Conservation (phyloP, 2,888 invertebrate genomes). For the Dione juno region DNA sequence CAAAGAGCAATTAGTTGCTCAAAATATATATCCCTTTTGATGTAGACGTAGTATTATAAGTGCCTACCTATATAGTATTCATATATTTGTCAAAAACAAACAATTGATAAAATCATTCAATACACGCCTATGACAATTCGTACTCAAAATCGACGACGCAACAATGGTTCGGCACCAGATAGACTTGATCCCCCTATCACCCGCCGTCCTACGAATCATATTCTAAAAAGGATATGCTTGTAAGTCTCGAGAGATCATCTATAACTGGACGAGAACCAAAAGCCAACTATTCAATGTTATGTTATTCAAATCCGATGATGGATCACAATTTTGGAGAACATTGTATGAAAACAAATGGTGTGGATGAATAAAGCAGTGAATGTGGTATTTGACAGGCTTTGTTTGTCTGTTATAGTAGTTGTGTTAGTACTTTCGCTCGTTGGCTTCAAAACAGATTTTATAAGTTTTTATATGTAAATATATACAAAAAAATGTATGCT, state of each 20-base stretch:
- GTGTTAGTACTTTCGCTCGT: slow-evolving; percentile 17
- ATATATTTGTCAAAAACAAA: slow-evolving; percentile 61
- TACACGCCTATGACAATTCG: slow-evolving; percentile 76
- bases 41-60: neutral
- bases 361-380: slow-evolving; percentile 50
- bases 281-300: slow-evolving; percentile 75
- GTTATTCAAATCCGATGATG: slow-evolving; percentile 76
- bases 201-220: slow-evolving; percentile 39
- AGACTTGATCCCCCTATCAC: slow-evolving; percentile 55
- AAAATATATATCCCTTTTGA: neutral
- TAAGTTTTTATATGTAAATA: neutral
- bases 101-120: slow-evolving; percentile 76
- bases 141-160: slow-evolving; percentile 73
- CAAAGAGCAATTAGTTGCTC: neutral
- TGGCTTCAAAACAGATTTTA: slow-evolving; percentile 16
- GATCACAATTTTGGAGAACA: slow-evolving; percentile 78
- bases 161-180: slow-evolving; percentile 67
- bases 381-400: slow-evolving; percentile 45
- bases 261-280: slow-evolving; percentile 60
- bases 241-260: slow-evolving; percentile 54
- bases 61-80: neutral
- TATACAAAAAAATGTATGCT: neutral
- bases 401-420: slow-evolving; percentile 35
- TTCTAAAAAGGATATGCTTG: slow-evolving; percentile 49
- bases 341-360: slow-evolving; percentile 75